Percentiles rank a stretch among this genome's conserved stretches.
Conservation (phyloP, 2,113 vertebrate species). For the Sinocyclocheilus anophthalmus region DNA sequence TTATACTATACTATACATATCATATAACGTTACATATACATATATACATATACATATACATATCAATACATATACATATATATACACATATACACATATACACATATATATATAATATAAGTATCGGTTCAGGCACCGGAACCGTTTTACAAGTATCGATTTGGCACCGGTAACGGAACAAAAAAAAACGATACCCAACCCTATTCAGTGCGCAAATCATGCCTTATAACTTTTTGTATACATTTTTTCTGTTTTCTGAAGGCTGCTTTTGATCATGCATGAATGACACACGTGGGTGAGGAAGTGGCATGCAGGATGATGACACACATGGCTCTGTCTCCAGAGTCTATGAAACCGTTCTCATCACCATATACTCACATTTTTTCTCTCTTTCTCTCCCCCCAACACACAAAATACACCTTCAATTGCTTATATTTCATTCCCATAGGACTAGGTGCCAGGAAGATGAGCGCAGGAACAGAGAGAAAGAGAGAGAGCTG, state of each 20-base stretch:
- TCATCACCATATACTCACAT: slow-evolving; percentile 19
- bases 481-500: background rate
- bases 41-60: too few relatives aligned
- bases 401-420: slow-evolving; percentile 28
- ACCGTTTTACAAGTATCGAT: too few relatives aligned
- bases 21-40: too few relatives aligned
- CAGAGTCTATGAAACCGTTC: slow-evolving; percentile 8
- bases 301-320: slow-evolving; percentile 18
- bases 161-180: too few relatives aligned
- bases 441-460: slow-evolving; percentile 16
- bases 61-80: too few relatives aligned
- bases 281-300: slow-evolving; percentile 2
- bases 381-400: background rate
- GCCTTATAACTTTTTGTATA: background rate
- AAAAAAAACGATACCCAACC: too few relatives aligned
- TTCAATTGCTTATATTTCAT: slow-evolving; percentile 30
- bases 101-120: too few relatives aligned
- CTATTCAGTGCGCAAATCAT: background rate
- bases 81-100: too few relatives aligned
- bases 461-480: background rate
- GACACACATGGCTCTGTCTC: slow-evolving; percentile 25
- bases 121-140: too few relatives aligned
- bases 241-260: background rate
- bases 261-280: slow-evolving; percentile 13
- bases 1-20: too few relatives aligned